A percentile compares a stretch with the other conserved stretches of the same genome.
Evolutionary conservation across 2,797 vertebrate genomes (phyloP).

Genomic region (Pelochelys cantorii): DNA sequence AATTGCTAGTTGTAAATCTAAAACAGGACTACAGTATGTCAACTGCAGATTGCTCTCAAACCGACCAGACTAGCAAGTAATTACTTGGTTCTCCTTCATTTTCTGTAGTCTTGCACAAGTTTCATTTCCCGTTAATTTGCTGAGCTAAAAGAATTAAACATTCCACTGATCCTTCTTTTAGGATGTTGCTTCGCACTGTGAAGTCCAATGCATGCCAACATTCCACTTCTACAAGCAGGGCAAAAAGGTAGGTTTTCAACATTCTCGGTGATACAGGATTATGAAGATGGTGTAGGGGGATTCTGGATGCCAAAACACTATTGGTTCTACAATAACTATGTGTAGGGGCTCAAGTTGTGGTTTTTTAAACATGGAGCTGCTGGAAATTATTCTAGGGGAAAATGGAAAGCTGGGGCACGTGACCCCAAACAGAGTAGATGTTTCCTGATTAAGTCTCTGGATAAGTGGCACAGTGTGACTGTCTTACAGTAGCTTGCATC

Average conservation of each 20-base stretch:
- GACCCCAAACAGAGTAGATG: not conserved
- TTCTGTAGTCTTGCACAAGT: not conserved
- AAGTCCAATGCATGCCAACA: constrained; percentile 91
- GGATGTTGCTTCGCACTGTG: constrained; percentile 85
- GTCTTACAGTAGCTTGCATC: not conserved
- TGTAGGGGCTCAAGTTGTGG: not conserved
- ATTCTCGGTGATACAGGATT: not conserved
- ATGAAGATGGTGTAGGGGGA: too few relatives aligned
- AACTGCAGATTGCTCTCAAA: not conserved
- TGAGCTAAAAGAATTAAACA: not conserved
- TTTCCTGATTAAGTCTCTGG: not conserved
- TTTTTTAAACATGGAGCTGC: not conserved
- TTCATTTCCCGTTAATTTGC: not conserved
- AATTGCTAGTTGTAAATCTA: not conserved
- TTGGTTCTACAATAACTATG: not conserved
- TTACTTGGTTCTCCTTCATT: not conserved
- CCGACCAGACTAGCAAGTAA: not conserved
- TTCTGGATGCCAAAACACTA: too few relatives aligned
- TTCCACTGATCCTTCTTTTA: constrained; percentile 61
- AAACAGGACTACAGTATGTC: not conserved
- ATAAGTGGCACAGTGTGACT: not conserved
- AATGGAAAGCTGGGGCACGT: not conserved
- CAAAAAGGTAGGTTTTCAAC: constrained; percentile 79
- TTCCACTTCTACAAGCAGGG: constrained; percentile 90
- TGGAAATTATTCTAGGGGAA: not conserved